Conservation (phyloP, 2,113 vertebrate genomes). For the Varanus komodoensis region DNA sequence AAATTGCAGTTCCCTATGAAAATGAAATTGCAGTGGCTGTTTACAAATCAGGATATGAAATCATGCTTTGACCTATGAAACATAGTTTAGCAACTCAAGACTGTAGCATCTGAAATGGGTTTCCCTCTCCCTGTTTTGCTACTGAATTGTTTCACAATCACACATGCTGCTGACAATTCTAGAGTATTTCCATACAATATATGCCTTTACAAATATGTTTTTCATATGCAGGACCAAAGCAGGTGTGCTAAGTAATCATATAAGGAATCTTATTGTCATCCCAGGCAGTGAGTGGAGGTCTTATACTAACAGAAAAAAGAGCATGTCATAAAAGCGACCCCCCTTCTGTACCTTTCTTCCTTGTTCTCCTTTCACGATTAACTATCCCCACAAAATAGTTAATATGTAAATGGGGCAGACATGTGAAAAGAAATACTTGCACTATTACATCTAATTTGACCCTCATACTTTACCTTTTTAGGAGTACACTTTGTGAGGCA, state of each 20-base stretch:
- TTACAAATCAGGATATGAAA: not conserved
- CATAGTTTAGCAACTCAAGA: not conserved
- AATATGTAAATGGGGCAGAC: not conserved
- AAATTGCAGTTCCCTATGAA: not conserved
- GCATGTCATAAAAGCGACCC: not conserved
- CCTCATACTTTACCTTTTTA: not conserved
- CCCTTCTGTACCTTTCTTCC: not conserved
- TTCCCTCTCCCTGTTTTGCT: not conserved
- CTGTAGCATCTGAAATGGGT: not conserved
- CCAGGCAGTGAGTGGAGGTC: not conserved
- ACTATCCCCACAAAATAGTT: not conserved
- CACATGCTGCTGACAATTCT: not conserved
- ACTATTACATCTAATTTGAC: not conserved
- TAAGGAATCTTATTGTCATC: not conserved
- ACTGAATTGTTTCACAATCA: not conserved
- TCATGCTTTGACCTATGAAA: not conserved
- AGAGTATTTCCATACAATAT: not conserved
- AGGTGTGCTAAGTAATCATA: not conserved
- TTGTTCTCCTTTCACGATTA: not conserved
- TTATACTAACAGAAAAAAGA: not conserved
- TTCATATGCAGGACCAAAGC: not conserved
- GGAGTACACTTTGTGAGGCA: not conserved
- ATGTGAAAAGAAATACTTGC: not conserved
- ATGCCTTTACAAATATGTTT: not conserved
- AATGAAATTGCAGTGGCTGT: not conserved